Conservation (phyloP, 2,888 invertebrate species). For the Polydrusus cervinus region DNA sequence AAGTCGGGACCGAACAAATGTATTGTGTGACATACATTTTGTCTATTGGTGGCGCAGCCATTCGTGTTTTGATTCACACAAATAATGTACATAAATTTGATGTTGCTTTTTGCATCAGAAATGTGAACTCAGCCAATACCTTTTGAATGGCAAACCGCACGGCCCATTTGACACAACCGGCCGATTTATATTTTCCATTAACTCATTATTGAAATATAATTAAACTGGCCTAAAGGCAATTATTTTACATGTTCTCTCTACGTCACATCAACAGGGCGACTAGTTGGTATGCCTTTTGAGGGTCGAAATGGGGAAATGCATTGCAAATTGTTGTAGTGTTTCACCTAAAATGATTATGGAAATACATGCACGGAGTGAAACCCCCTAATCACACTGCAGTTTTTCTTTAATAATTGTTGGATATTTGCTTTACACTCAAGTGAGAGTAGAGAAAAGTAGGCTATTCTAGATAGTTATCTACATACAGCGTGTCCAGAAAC, state of each 20-base stretch:
- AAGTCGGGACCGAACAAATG: constrained; percentile 45
- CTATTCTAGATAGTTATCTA: no score
- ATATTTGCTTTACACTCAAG: no score
- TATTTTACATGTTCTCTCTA: constrained; percentile 50
- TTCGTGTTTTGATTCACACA: constrained; percentile 53
- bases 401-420: no score
- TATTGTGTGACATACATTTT: constrained; percentile 55
- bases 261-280: constrained; percentile 44
- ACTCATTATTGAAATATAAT: constrained; percentile 57
- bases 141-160: constrained; percentile 53
- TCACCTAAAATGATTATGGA: constrained; percentile 29
- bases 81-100: constrained; percentile 46
- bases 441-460: no score
- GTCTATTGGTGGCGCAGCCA: constrained; percentile 43
- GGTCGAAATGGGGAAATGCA: constrained; percentile 43
- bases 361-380: neutral
- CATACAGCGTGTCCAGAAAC: no score
- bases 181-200: constrained; percentile 57
- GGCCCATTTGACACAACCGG: constrained; percentile 49
- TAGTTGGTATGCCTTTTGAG: constrained; percentile 43
- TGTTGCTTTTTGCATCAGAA: constrained; percentile 36
- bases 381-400: no score
- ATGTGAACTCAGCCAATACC: constrained; percentile 41
- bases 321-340: constrained; percentile 43
- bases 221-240: constrained; percentile 49